Conservation (phyloP, 1,140 invertebrate genomes). For the Papilio aristodemus region DNA sequence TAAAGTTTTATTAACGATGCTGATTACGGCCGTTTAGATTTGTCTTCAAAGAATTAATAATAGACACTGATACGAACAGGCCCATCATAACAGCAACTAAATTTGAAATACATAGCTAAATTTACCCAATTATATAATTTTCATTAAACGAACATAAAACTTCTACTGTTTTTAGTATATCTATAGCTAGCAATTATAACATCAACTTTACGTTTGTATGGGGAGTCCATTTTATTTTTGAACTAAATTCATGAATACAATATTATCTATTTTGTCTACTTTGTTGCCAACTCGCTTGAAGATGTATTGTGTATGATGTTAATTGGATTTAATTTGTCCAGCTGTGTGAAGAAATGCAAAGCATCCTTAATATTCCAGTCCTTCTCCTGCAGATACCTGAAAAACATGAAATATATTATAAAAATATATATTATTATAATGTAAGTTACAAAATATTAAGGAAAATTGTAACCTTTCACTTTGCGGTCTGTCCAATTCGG, state of each 20-base stretch:
- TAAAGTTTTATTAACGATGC: too few relatives aligned
- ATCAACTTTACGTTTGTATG: too few relatives aligned
- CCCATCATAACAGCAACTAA: too few relatives aligned
- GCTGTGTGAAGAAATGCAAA: conserved; percentile 54
- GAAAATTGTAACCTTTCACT: conserved; percentile 49
- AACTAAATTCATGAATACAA: background rate
- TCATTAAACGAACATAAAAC: too few relatives aligned
- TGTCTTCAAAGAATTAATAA: too few relatives aligned
- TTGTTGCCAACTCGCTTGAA: background rate
- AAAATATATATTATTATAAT: background rate
- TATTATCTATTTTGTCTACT: background rate
- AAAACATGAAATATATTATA: conserved; percentile 36
- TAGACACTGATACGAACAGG: too few relatives aligned
- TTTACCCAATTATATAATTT: too few relatives aligned
- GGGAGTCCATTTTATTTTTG: too few relatives aligned
- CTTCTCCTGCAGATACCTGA: conserved; percentile 59
- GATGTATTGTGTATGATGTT: conserved; percentile 18
- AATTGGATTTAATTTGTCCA: conserved; percentile 40
- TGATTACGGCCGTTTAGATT: too few relatives aligned
- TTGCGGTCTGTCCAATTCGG: conserved; percentile 46
- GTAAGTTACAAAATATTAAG: conserved; percentile 6
- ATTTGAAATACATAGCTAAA: too few relatives aligned
- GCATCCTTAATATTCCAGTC: conserved; percentile 62
- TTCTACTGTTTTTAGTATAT: too few relatives aligned
- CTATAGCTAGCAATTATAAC: too few relatives aligned